Base-by-base conservation (phyloP, 1,140 invertebrate genomes). In the Eriosoma lanigerum region DNA sequence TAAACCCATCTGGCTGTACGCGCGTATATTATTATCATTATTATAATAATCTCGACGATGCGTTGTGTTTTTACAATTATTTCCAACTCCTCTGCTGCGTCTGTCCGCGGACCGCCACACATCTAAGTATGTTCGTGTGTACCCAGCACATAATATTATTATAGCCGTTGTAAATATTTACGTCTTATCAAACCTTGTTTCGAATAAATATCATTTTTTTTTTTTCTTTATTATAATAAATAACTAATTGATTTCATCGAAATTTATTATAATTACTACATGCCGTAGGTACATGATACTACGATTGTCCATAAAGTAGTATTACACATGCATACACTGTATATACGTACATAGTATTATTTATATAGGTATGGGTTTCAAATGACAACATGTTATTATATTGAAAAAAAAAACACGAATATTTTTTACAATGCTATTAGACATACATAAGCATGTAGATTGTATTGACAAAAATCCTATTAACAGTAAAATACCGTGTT, bases 1-100 rank as follows among this genome's bases (percentile, higher is more conserved):
- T 78, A 78, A 60, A 60, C 38, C 75, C 54, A 78, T 78, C 54
- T 78, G 75, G 75, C 24, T n/a, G 26, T 44, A 15, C n/a, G 70
- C n/a, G 29, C 70, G 24, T 48, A 29, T 29, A 44, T 44, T 44
- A 44, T 66, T 13, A 44, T 44, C 44, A 46, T 21, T 44, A 21
- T 44, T 44, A 66, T 66, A 12, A 29, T 72, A 72, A 72, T 72
- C 68, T 52, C 68, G 4, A 29, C 15, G 3, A 38, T 38, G 32
- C 32, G 32, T 38, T 38, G 13, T 48, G 38, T 48, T 24, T 21
- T 46, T 26, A 12, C 50, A 66, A 38, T 19, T 66, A 68, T 32
- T n/a, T 68, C 46, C 38, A 24, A 46, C 32, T 32, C 26, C 4
- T 12, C 8, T 15, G 17, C 60, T n/a, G 29, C 29, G 19, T 8